phyloP scores from a whole-genome alignment of 2,888 invertebrate genomes.

The Scaptomyza flava region DNA sequence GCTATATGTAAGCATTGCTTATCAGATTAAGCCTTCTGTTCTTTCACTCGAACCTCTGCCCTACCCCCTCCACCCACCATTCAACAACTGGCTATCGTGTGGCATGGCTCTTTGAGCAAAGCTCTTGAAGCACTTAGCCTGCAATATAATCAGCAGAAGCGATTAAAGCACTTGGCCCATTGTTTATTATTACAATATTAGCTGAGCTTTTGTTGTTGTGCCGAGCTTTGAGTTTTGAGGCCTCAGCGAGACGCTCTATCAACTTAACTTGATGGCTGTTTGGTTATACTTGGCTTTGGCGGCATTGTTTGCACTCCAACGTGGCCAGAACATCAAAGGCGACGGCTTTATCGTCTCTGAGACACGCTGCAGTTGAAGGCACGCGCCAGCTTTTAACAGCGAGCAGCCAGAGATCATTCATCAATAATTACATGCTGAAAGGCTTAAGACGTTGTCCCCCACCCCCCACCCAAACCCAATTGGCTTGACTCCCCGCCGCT shows the following conservation, averaged over 20 bases:
- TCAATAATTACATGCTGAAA: constrained; percentile 78
- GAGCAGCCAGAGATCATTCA: constrained; percentile 71
- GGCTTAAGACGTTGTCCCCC: constrained; percentile 69
- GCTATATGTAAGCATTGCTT: constrained; percentile 52
- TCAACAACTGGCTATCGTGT: constrained; percentile 40
- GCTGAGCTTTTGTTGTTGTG: constrained; percentile 72
- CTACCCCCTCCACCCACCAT: background rate
- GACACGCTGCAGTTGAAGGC: constrained; percentile 49
- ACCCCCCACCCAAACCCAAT: constrained; percentile 31
- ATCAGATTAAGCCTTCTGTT: constrained; percentile 54
- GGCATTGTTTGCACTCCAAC: constrained; percentile 56
- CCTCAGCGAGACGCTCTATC: constrained; percentile 55
- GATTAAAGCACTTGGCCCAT: constrained; percentile 80
- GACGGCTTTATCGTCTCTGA: background rate
- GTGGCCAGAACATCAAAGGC: constrained; percentile 68
- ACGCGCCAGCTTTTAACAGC: constrained; percentile 56
- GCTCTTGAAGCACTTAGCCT: constrained; percentile 67
- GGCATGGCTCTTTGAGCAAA: constrained; percentile 43
- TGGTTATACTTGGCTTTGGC: constrained; percentile 48
- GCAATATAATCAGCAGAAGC: constrained; percentile 79
- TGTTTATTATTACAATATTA: constrained; percentile 80
- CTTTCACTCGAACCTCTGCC: background rate
- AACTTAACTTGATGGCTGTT: constrained; percentile 62
- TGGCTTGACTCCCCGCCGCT: constrained; percentile 5
- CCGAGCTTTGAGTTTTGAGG: constrained; percentile 25